Percentiles rank a stretch among this genome's conserved stretches.
Evolutionary conservation across 2,797 vertebrate species (phyloP).

Genomic region (Kryptopterus vitreolus): DNA sequence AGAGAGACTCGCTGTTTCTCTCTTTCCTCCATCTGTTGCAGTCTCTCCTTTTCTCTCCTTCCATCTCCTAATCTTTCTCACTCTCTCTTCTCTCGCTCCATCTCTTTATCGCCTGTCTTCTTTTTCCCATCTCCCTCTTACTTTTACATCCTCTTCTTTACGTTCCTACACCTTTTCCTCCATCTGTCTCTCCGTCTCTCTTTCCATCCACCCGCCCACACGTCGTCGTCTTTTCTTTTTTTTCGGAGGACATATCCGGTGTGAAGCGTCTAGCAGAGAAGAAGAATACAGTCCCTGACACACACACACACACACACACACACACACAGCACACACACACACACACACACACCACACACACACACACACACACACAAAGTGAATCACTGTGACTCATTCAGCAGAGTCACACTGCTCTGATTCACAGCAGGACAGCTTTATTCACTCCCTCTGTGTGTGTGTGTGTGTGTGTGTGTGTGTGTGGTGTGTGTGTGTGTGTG

Average conservation of each 20-base stretch:
- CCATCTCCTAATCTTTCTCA: background rate
- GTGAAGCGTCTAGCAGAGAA: conserved; percentile 9
- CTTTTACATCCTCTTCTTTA: background rate
- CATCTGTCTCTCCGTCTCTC: background rate
- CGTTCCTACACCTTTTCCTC: background rate
- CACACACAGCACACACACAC: conserved; percentile 10
- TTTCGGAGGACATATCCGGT: conserved; percentile 33
- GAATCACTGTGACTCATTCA: conserved; percentile 22
- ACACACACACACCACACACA: background rate
- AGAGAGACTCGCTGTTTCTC: background rate
- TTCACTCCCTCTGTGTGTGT: conserved; percentile 10
- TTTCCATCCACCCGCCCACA: conserved; percentile 20
- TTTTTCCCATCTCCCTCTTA: background rate
- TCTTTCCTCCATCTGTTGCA: background rate
- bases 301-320: conserved; percentile 10
- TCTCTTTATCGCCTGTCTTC: background rate
- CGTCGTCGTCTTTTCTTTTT: background rate
- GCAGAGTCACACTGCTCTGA: conserved; percentile 28
- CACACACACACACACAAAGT: conserved; percentile 18
- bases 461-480: conserved; percentile 11
- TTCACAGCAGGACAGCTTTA: conserved; percentile 30
- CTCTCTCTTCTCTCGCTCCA: background rate
- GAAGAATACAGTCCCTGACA: conserved; percentile 23
- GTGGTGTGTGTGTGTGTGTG: background rate
- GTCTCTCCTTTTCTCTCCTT: background rate